Evolutionary conservation across 1,140 invertebrate genomes (phyloP).

Genomic region (Diorhabda carinulata): DNA sequence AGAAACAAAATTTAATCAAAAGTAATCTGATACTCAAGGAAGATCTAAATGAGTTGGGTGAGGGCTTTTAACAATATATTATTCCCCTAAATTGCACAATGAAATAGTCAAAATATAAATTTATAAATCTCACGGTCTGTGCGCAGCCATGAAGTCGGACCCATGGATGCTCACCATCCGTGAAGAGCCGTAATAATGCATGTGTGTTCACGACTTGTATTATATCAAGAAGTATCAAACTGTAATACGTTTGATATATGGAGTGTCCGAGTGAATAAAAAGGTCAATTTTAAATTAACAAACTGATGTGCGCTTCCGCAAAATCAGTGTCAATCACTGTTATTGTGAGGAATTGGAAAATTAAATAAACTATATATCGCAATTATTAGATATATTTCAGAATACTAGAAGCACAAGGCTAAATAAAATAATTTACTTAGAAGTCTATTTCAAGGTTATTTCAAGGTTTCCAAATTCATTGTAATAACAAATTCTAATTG

Average conservation of each 20-base stretch:
- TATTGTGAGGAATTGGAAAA: too few species aligned
- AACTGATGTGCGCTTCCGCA: not conserved
- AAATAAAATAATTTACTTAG: too few species aligned
- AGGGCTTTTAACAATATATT: slow-evolving; percentile 32
- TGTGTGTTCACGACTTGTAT: slow-evolving; percentile 43
- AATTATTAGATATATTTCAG: too few species aligned
- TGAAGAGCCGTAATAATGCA: slow-evolving; percentile 42
- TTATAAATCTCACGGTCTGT: slow-evolving; percentile 45
- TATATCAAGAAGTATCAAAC: slow-evolving; percentile 13
- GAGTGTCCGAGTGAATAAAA: not conserved
- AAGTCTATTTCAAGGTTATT: too few species aligned
- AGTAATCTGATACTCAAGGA: slow-evolving; percentile 29
- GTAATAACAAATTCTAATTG: too few species aligned
- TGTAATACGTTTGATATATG: slow-evolving; percentile 13
- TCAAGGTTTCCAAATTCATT: too few species aligned
- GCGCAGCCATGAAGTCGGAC: slow-evolving; percentile 27
- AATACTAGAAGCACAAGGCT: too few species aligned
- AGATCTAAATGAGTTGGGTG: slow-evolving; percentile 8
- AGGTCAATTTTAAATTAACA: not conserved
- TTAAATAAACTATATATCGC: too few species aligned
- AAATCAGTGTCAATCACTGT: too few species aligned
- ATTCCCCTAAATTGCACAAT: slow-evolving; percentile 39
- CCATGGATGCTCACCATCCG: slow-evolving; percentile 38
- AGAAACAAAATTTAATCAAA: slow-evolving; percentile 16
- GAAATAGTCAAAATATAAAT: slow-evolving; percentile 47